Percentiles rank a stretch among this genome's conserved stretches.
Conservation (phyloP, 2,888 invertebrate species). For the Lordiphosa fenestrarum region DNA sequence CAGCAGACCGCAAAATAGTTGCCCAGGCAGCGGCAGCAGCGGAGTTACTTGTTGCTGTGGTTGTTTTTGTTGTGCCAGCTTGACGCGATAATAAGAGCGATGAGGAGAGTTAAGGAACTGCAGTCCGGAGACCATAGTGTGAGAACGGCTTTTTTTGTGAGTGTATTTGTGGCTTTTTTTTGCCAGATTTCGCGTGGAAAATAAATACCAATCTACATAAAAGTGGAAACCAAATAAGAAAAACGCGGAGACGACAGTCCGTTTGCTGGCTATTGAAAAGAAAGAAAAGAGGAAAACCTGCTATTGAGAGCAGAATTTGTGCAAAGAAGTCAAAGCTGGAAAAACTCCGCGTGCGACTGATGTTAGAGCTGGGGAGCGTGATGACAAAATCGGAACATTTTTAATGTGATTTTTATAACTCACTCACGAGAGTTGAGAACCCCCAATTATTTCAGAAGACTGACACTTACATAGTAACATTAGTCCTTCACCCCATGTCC, state of each 20-base stretch:
- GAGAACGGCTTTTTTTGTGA: slow-evolving; percentile 43
- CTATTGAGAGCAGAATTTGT: slow-evolving; percentile 46
- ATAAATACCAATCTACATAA: slow-evolving; percentile 74
- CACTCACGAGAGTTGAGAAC: not conserved
- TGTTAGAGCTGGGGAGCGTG: slow-evolving; percentile 5
- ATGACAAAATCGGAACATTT: not conserved
- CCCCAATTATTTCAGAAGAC: no score
- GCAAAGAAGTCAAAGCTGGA: slow-evolving; percentile 25
- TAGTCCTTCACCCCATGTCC: no score
- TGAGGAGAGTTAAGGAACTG: slow-evolving; percentile 61
- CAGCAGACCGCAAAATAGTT: slow-evolving; percentile 71
- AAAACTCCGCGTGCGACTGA: slow-evolving; percentile 10
- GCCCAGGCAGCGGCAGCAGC: slow-evolving; percentile 38
- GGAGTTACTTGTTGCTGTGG: slow-evolving; percentile 20
- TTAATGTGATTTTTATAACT: not conserved
- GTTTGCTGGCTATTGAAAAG: slow-evolving; percentile 43
- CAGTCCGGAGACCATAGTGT: slow-evolving; percentile 44
- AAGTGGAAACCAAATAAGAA: slow-evolving; percentile 69
- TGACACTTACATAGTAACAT: no score
- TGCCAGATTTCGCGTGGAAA: slow-evolving; percentile 63
- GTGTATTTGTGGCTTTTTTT: slow-evolving; percentile 14
- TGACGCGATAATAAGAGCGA: slow-evolving; percentile 73
- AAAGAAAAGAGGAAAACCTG: slow-evolving; percentile 57
- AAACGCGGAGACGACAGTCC: slow-evolving; percentile 46
- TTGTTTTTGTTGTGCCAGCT: slow-evolving; percentile 32